Base-by-base conservation (phyloP, 1,140 invertebrate species). In the Ostrea edulis region DNA sequence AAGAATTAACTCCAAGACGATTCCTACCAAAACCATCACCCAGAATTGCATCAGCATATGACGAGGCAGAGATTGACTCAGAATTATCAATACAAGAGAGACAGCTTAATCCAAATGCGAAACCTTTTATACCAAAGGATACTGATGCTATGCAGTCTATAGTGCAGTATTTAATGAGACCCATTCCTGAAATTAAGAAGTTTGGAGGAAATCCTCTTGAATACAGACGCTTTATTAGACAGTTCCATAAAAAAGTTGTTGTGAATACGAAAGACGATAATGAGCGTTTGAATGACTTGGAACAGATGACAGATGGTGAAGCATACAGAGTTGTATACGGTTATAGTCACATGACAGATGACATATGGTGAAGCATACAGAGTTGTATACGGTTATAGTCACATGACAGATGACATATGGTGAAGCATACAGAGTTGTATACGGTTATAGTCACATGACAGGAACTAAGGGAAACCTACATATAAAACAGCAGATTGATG, bases 161-260 rank as follows among this genome's bases (percentile, higher is more conserved):
- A 54, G 87, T 88, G 2, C 82, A 54, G 25, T 77, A 71, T n/a
- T 51, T 85, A 8, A 65, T 83, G 81, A 88, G 84, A 85, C 87
- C 87, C 0, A 22, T 88, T 35, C n/a, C 87, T n/a, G 87, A 88
- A 20, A 85, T 88, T 35, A 54, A 44, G 20, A 85, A 81, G 20
- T 89, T 89, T 29, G 54, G 71, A 68, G 88, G 88, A 55, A 55
- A 90, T 53, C 86, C 87, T 25, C 14, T 86, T 9, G 68, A 88
- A 77, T 89, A 62, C 87, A n/a, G n/a, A n/a, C n/a, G n/a, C n/a
- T n/a, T n/a, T n/a, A n/a, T n/a, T n/a, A n/a, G n/a, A n/a, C n/a
- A 88, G 82, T 88, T 88, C 22, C 53, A 81, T 20, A 52, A 68
- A 20, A 88, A 84, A 68, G 52, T 86, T 44, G 71, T 87, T 25